Percentiles rank a stretch among this genome's conserved stretches.
Evolutionary conservation across 2,797 vertebrate genomes (phyloP).

Genomic region (Aeoliscus strigatus): DNA sequence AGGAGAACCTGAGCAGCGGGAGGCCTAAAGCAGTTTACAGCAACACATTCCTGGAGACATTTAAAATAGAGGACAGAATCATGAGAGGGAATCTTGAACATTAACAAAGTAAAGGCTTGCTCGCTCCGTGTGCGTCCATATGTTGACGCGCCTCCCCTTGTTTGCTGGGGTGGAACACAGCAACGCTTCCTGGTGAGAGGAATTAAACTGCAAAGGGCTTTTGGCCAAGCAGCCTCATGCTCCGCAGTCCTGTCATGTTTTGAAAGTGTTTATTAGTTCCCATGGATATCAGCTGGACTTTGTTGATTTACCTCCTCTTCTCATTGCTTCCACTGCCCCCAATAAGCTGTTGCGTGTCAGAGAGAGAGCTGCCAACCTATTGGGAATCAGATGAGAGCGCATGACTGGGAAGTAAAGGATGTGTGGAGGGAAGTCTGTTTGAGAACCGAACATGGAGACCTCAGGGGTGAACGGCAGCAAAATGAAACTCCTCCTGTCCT

Average conservation of each 20-base stretch:
- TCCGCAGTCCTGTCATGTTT: constrained; percentile 56
- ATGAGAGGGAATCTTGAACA: constrained; percentile 13
- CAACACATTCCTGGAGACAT: too few species aligned
- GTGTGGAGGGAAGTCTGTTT: too few species aligned
- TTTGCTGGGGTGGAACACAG: constrained; percentile 39
- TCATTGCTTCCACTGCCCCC: constrained; percentile 21
- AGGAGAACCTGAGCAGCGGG: constrained; percentile 12
- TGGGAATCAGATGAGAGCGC: too few species aligned
- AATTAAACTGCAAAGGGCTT: constrained; percentile 18
- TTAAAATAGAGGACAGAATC: too few species aligned
- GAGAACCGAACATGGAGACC: too few species aligned
- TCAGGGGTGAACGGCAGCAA: too few species aligned
- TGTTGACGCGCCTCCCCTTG: constrained; percentile 35
- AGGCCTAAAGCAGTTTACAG: too few species aligned
- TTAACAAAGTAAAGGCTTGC: constrained; percentile 18
- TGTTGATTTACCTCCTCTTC: constrained; percentile 24
- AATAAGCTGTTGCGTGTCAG: too few species aligned
- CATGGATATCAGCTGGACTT: constrained; percentile 57
- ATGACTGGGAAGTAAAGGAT: too few species aligned
- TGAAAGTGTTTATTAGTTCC: constrained; percentile 66
- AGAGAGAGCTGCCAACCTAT: too few species aligned
- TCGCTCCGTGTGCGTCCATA: constrained; percentile 13
- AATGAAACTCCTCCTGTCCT: too few species aligned
- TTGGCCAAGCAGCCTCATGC: constrained; percentile 45
- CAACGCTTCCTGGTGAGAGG: constrained; percentile 22